These are phyloP conservation scores for Bergia puertoricense DNA, from an alignment of 92 coral and sea anemone species.

Conservation along the genomic window DNA sequence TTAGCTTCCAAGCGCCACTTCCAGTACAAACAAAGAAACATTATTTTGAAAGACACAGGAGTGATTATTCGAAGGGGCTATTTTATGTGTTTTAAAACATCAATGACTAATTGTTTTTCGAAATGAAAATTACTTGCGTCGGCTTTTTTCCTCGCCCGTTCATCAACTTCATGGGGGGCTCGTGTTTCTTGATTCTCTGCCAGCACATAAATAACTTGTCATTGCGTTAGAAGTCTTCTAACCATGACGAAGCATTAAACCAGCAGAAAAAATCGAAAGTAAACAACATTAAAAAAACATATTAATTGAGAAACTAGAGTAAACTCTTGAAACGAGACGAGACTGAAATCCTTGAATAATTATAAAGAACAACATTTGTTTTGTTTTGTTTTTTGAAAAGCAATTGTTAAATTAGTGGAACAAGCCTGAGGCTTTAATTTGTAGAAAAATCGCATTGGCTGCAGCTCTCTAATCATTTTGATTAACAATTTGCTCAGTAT, in stretches of 20 bases:
- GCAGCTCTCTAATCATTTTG: conserved; percentile 4
- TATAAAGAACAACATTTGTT: not conserved
- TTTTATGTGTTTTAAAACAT: not conserved
- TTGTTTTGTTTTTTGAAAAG: too few relatives aligned
- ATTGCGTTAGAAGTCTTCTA: not conserved
- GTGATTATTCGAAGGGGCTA: not conserved
- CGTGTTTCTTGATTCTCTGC: conserved; percentile 10
- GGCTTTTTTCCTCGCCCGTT: not conserved
- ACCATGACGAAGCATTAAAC: not conserved
- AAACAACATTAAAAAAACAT: too few relatives aligned
- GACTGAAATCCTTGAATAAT: not conserved
- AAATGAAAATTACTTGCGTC: conserved; percentile 1
- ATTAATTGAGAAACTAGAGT: not conserved
- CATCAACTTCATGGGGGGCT: not conserved
- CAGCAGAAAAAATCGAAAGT: not conserved
- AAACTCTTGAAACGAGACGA: not conserved
- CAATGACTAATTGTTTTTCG: conserved; percentile 27
- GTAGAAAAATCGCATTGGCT: conserved; percentile 2
- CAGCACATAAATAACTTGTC: not conserved
- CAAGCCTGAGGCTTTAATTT: not conserved
- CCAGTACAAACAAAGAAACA: conserved; percentile 23
- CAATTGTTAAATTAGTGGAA: not conserved
- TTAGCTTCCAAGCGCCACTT: not conserved
- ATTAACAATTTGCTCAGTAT: conserved; percentile 13
- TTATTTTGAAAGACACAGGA: not conserved